A percentile compares a stretch with the other conserved stretches of the same genome.
phyloP scores from a whole-genome alignment of 2,888 invertebrate species.

The Rhaphigaster nebulosa region DNA sequence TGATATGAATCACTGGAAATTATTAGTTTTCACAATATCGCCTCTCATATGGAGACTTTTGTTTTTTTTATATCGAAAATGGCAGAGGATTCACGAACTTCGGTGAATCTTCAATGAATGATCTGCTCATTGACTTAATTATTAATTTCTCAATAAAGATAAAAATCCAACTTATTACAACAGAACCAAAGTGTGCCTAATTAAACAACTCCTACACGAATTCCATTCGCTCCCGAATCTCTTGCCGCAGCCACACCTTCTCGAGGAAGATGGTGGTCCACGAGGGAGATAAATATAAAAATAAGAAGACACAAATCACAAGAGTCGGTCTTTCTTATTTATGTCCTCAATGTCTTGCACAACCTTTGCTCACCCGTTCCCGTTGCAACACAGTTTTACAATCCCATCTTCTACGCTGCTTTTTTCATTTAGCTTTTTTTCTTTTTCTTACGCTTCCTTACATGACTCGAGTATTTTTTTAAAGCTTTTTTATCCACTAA shows the following conservation, averaged over 20 bases:
- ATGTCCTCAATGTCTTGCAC: conserved; percentile 41
- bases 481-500: not conserved
- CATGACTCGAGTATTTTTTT: not conserved
- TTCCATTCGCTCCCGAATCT: not conserved
- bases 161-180: not conserved
- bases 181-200: not conserved
- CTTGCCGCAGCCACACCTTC: not conserved
- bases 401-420: conserved; percentile 16
- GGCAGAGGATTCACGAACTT: too few species aligned
- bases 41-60: too few species aligned
- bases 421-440: not conserved
- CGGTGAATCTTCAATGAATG: not conserved
- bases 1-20: too few species aligned
- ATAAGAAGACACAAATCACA: conserved; percentile 1
- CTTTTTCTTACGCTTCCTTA: not conserved
- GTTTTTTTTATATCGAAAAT: too few species aligned
- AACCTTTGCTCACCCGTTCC: not conserved
- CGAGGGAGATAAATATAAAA: not conserved
- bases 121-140: not conserved
- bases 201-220: conserved; percentile 27
- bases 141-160: not conserved
- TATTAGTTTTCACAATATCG: too few species aligned
- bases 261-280: not conserved
- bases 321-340: conserved; percentile 14
- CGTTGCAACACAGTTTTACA: conserved; percentile 25